phyloP scores from a whole-genome alignment of 2,888 invertebrate genomes.

The Acleris sparsana region DNA sequence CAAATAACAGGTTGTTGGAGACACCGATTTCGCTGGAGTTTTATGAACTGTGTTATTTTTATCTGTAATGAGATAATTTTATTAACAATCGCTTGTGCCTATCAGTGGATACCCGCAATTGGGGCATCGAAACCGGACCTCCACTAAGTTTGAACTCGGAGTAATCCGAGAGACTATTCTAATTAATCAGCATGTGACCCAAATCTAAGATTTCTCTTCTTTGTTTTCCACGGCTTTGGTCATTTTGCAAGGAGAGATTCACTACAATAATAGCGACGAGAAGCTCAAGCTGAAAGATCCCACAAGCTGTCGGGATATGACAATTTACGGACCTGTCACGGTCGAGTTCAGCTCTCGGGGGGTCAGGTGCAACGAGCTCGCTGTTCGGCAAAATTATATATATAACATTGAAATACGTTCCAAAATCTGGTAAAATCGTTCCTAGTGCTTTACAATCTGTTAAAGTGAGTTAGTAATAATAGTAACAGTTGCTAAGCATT shows the following conservation, averaged over 20 bases:
- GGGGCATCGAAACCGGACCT: constrained; percentile 39
- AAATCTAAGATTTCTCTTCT: constrained; percentile 81
- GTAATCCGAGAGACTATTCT: constrained; percentile 43
- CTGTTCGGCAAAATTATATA: constrained; percentile 39
- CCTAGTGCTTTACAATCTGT: constrained; percentile 11
- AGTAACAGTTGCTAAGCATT: constrained; percentile 8
- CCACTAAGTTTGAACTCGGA: constrained; percentile 28
- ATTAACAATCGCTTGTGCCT: constrained; percentile 40
- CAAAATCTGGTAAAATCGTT: background rate
- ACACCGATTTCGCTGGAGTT: constrained; percentile 77
- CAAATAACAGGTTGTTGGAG: constrained; percentile 83
- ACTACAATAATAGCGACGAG: constrained; percentile 39
- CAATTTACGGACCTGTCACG: constrained; percentile 67
- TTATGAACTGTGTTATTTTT: constrained; percentile 68
- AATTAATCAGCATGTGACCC: constrained; percentile 82
- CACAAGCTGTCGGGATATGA: constrained; percentile 50
- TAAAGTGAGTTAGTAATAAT: constrained; percentile 8
- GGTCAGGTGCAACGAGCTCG: constrained; percentile 58
- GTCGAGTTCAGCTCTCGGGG: constrained; percentile 67
- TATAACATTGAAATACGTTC: constrained; percentile 34
- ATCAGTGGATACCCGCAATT: constrained; percentile 22
- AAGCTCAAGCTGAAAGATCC: constrained; percentile 38
- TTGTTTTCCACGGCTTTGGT: constrained; percentile 60
- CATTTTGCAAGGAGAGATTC: constrained; percentile 46
- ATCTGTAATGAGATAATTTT: constrained; percentile 48